phyloP scores from a whole-genome alignment of 2,113 vertebrate genomes.

The Loxodonta africana region DNA sequence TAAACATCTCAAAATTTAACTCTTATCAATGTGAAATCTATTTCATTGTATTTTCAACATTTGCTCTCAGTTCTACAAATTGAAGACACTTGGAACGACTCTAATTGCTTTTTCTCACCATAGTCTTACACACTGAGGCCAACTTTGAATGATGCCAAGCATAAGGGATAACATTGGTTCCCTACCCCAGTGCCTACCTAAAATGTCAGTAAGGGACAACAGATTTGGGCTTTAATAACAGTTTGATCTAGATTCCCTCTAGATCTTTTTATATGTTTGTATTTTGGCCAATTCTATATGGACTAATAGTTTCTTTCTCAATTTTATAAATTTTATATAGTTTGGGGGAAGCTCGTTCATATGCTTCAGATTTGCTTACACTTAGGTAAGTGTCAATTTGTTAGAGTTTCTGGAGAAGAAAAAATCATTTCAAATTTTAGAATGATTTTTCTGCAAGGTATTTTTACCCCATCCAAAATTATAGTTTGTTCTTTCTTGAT shows the following conservation, averaged over 20 bases:
- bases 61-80: neutral
- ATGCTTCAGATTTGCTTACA: conserved; percentile 9
- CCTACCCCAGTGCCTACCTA: neutral
- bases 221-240: neutral
- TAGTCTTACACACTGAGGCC: neutral
- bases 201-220: neutral
- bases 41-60: neutral
- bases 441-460: conserved; percentile 41
- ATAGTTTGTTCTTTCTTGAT: conserved; percentile 2
- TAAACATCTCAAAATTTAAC: neutral
- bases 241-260: neutral
- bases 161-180: accelerated
- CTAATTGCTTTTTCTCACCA: neutral
- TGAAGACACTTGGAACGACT: neutral
- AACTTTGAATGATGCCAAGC: neutral
- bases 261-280: neutral
- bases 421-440: conserved; percentile 43
- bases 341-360: neutral
- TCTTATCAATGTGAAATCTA: neutral
- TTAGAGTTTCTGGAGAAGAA: neutral
- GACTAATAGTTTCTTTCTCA: conserved; percentile 24
- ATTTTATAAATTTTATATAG: neutral
- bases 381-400: neutral
- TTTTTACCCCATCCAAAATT: conserved; percentile 18
- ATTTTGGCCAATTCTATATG: conserved; percentile 11